These are phyloP conservation scores for Leucozona laternaria DNA, from an alignment of 2,888 invertebrate species.

Conservation along the genomic window DNA sequence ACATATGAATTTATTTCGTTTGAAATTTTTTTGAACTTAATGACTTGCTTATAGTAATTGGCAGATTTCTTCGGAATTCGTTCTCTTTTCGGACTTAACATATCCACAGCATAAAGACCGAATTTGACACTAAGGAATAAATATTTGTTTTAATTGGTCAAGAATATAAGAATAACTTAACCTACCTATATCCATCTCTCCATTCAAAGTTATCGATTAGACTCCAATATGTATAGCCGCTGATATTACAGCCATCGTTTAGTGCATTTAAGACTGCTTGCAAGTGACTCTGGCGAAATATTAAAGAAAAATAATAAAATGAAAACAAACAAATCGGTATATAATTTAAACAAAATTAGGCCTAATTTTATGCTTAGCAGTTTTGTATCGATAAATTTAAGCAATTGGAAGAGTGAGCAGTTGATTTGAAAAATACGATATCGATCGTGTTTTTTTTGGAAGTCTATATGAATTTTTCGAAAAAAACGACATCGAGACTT, in stretches of 20 bases:
- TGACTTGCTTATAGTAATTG: constrained; percentile 85
- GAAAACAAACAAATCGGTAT: background rate
- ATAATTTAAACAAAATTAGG: background rate
- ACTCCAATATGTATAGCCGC: constrained; percentile 79
- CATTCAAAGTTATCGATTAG: constrained; percentile 81
- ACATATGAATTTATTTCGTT: background rate
- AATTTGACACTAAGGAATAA: constrained; percentile 86
- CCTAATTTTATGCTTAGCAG: too few relatives aligned
- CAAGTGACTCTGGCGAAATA: constrained; percentile 77
- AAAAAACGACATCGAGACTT: too few relatives aligned
- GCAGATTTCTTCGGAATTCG: constrained; percentile 88
- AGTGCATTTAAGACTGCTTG: constrained; percentile 78
- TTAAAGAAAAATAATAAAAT: background rate
- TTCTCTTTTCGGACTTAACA: constrained; percentile 85
- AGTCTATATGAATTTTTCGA: too few relatives aligned
- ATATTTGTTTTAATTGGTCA: constrained; percentile 10
- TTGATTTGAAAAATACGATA: too few relatives aligned
- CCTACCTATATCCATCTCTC: constrained; percentile 80
- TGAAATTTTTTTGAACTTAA: constrained; percentile 78
- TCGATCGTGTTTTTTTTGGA: too few relatives aligned
- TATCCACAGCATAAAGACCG: constrained; percentile 89
- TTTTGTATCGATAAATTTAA: too few relatives aligned
- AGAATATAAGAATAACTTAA: constrained; percentile 23
- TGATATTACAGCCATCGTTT: constrained; percentile 79
- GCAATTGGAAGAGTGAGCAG: too few relatives aligned